These are phyloP conservation scores for Cyphomyrus discorhynchus DNA, from an alignment of 2,113 vertebrate species.

Conservation along the genomic window DNA sequence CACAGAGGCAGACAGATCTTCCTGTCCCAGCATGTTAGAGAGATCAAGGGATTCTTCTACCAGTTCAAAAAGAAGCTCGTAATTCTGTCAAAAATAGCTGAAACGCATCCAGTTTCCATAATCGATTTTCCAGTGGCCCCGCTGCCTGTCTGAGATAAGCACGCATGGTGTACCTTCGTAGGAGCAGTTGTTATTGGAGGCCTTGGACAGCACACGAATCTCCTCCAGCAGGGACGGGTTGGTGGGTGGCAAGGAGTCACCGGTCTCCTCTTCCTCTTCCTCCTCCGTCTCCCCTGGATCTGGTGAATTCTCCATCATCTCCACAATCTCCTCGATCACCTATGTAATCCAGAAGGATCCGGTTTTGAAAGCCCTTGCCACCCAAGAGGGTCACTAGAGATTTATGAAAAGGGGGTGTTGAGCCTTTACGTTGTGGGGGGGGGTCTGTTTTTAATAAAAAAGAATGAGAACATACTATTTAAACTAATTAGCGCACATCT, in stretches of 20 bases:
- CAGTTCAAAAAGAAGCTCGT: not conserved
- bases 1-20: not conserved
- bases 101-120: not conserved
- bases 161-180: conserved; percentile 63
- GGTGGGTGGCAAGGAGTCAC: conserved; percentile 61
- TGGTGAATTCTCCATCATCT: conserved; percentile 93
- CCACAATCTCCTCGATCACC: conserved; percentile 90
- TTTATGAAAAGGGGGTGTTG: not conserved
- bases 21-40: not conserved
- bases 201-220: conserved; percentile 74
- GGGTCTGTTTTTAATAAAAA: not conserved
- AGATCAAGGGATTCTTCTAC: not conserved
- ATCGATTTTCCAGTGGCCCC: not conserved
- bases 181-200: conserved; percentile 83
- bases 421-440: not conserved
- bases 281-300: conserved; percentile 82
- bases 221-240: conserved; percentile 77
- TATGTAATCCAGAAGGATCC: conserved; percentile 36
- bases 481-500: not conserved
- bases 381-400: not conserved
- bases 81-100: conserved; percentile 1
- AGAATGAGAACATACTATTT: not conserved
- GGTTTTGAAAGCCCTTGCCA: not conserved
- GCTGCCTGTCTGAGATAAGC: not conserved
- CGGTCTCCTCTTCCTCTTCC: conserved; percentile 67